A percentile compares a stretch with the other conserved stretches of the same genome.
Conservation (phyloP, 2,888 invertebrate species). For the Melanophora roralis region DNA sequence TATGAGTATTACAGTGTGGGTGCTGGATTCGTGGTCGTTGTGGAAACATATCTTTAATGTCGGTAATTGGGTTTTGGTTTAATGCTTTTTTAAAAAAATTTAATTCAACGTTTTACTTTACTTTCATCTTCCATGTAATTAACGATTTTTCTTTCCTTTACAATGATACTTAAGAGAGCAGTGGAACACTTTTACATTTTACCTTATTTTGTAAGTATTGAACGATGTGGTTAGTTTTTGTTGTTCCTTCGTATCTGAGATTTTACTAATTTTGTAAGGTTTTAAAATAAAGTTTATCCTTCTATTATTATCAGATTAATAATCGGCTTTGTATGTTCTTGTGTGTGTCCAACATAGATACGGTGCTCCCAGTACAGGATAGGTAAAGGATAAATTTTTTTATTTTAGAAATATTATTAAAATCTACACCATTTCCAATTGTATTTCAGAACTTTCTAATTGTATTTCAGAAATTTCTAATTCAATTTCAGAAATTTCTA, state of each 20-base stretch:
- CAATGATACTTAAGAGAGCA: background rate
- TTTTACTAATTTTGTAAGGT: slow-evolving; percentile 15
- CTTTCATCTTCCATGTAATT: background rate
- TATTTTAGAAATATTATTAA: too few species aligned
- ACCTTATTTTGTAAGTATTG: background rate
- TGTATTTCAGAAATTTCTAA: too few species aligned
- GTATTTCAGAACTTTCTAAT: too few species aligned
- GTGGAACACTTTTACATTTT: background rate
- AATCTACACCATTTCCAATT: too few species aligned
- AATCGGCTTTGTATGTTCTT: background rate
- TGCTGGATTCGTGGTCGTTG: slow-evolving; percentile 4
- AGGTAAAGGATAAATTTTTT: too few species aligned
- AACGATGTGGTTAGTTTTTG: background rate
- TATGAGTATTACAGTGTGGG: background rate
- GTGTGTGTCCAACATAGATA: background rate
- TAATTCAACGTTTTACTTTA: slow-evolving; percentile 12
- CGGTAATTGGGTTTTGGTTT: slow-evolving; percentile 18
- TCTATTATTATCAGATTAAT: slow-evolving; percentile 10
- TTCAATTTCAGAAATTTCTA: too few species aligned
- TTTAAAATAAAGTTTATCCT: slow-evolving; percentile 13
- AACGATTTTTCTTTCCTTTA: background rate
- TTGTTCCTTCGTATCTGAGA: background rate
- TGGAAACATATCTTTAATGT: slow-evolving; percentile 21
- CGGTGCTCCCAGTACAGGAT: background rate
- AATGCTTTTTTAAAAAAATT: background rate